These are phyloP conservation scores for Myzus persicae DNA, from an alignment of 1,140 invertebrate species.

Conservation along the genomic window DNA sequence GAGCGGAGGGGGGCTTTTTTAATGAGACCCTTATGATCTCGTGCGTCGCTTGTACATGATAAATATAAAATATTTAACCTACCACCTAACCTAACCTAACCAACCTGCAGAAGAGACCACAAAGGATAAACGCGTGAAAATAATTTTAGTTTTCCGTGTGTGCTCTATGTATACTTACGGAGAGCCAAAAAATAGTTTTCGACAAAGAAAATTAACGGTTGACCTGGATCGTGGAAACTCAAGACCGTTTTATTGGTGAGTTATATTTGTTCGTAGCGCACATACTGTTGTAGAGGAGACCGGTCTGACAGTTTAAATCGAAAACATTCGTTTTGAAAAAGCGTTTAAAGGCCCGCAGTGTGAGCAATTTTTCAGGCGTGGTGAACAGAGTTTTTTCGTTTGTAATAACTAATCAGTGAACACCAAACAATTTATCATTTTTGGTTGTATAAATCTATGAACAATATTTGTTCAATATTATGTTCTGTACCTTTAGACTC, in stretches of 20 bases:
- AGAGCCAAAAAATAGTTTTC: background rate
- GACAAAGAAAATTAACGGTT: background rate
- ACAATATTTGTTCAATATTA: background rate
- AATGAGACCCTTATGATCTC: background rate
- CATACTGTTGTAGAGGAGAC: background rate
- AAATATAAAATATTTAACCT: conserved; percentile 8
- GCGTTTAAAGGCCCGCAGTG: background rate
- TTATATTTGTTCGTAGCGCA: background rate
- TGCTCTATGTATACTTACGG: background rate
- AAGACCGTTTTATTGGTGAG: background rate
- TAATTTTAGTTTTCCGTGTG: background rate
- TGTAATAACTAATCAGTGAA: background rate
- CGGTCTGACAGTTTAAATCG: background rate
- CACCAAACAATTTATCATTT: background rate
- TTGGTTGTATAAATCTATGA: background rate
- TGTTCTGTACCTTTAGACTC: background rate
- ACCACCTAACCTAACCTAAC: background rate
- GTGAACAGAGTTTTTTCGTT: background rate
- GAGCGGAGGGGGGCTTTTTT: background rate
- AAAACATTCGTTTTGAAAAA: background rate
- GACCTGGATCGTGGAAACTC: background rate
- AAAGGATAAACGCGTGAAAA: conserved; percentile 5
- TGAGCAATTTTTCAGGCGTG: background rate
- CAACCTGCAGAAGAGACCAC: background rate
- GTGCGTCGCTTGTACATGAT: background rate